Percentiles rank a stretch among this genome's conserved stretches.
These are phyloP conservation scores for Drosophila yooni DNA, from an alignment of 2,888 invertebrate genomes.

Conservation along the genomic window DNA sequence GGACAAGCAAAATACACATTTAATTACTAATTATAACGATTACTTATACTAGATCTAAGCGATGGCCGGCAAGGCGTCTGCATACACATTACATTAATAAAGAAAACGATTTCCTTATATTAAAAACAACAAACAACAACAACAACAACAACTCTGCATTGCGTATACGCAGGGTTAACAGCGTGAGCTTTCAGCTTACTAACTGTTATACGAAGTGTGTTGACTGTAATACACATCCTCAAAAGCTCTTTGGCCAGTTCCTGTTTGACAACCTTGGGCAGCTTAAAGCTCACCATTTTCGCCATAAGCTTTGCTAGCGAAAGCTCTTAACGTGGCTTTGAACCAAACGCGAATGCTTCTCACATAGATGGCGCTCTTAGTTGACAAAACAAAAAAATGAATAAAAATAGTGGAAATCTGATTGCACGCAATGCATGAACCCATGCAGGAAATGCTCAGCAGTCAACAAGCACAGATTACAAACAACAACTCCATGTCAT, in stretches of 20 bases:
- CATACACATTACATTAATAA: conserved; percentile 65
- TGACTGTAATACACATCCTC: not conserved
- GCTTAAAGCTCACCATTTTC: conserved; percentile 7
- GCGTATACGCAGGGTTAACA: not conserved
- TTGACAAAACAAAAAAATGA: not conserved
- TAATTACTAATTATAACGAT: conserved; percentile 67
- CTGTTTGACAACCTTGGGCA: not conserved
- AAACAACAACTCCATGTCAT: conserved; percentile 3
- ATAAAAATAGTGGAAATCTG: not conserved
- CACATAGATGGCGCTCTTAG: conserved; percentile 24
- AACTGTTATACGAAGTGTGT: conserved; percentile 3
- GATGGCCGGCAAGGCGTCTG: conserved; percentile 37
- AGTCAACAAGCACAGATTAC: not conserved
- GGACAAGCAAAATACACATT: conserved; percentile 37
- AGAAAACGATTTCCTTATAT: conserved; percentile 74
- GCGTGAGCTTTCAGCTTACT: not conserved
- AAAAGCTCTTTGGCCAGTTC: not conserved
- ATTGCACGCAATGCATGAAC: not conserved
- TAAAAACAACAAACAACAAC: conserved; percentile 37
- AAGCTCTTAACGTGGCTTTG: not conserved
- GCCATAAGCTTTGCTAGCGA: not conserved
- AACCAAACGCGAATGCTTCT: not conserved
- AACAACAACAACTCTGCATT: conserved; percentile 5
- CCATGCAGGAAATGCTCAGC: not conserved
- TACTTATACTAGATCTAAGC: conserved; percentile 62